phyloP scores from a whole-genome alignment of 2,113 vertebrate genomes.

The Taxidea taxus region DNA sequence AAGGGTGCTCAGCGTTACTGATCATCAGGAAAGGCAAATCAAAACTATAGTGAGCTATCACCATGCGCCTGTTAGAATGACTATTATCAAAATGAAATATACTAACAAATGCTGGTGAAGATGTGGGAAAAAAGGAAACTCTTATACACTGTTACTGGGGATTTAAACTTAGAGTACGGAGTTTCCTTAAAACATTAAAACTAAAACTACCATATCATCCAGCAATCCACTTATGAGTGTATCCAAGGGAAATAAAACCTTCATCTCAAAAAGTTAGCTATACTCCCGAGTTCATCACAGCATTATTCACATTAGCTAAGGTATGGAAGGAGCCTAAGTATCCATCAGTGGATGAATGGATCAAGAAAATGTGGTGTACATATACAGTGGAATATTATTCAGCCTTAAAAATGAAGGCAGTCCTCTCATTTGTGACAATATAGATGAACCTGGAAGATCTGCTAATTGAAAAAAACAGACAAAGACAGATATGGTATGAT shows the following conservation, averaged over 20 bases:
- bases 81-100: neutral
- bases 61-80: too few species aligned
- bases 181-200: neutral
- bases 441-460: neutral
- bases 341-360: neutral
- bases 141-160: neutral
- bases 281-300: neutral
- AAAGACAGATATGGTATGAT: neutral
- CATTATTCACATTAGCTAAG: neutral
- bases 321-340: neutral
- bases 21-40: neutral
- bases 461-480: neutral
- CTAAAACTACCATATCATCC: neutral
- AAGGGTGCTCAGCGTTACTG: neutral
- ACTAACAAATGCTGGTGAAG: neutral
- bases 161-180: neutral
- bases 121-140: neutral
- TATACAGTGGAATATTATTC: neutral
- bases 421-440: neutral
- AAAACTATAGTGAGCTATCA: neutral
- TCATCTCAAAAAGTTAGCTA: neutral
- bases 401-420: neutral
- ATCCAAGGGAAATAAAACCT: neutral
- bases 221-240: neutral
- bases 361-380: neutral